phyloP scores from a whole-genome alignment of 2,888 invertebrate genomes.

The Blera fallax region DNA sequence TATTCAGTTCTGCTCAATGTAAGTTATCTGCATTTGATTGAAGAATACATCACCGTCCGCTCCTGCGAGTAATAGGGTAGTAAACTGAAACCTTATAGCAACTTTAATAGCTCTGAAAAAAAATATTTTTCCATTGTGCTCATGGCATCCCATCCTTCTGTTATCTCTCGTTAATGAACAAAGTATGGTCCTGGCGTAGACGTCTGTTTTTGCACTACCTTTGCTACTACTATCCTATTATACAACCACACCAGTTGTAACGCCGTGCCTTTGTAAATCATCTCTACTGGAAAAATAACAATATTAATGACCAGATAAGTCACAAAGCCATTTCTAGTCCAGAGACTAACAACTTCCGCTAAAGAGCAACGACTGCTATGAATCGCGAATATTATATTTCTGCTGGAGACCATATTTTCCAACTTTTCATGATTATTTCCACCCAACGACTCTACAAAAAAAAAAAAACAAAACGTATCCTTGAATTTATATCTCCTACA shows the following conservation, averaged over 20 bases:
- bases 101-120: too few relatives aligned
- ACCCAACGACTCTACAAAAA: neutral
- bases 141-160: too few relatives aligned
- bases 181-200: too few relatives aligned
- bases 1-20: too few relatives aligned
- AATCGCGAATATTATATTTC: neutral
- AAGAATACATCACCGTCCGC: too few relatives aligned
- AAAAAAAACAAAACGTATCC: neutral
- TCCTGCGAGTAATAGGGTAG: too few relatives aligned
- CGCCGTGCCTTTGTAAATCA: neutral
- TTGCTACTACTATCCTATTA: neutral
- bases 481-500: neutral
- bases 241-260: too few relatives aligned
- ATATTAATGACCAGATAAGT: constrained; percentile 23
- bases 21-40: too few relatives aligned
- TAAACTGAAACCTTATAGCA: too few relatives aligned
- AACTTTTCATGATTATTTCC: constrained; percentile 5
- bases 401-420: neutral
- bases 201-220: too few relatives aligned
- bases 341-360: constrained; percentile 11
- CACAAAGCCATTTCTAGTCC: constrained; percentile 10
- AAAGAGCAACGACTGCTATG: constrained; percentile 27
- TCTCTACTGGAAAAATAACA: neutral
- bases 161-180: too few relatives aligned
- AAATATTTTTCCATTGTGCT: too few relatives aligned